A percentile compares a stretch with the other conserved stretches of the same genome.
Evolutionary conservation across 2,888 invertebrate genomes (phyloP).

Genomic region (Mechanitis messenoides): DNA sequence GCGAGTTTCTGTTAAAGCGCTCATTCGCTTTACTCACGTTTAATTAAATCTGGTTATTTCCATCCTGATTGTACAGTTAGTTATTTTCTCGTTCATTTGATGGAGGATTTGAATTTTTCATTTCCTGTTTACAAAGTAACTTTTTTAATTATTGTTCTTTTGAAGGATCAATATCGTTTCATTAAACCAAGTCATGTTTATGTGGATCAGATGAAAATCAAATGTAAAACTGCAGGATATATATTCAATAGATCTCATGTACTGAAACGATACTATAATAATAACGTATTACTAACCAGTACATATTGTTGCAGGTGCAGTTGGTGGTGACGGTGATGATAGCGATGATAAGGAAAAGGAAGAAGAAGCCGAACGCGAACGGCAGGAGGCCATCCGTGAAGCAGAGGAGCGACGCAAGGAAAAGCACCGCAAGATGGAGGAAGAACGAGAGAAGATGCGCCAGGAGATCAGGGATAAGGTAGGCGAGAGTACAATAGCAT

Average conservation of each 20-base stretch:
- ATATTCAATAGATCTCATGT: slow-evolving; percentile 12
- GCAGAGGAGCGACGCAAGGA: slow-evolving; percentile 99
- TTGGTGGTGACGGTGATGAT: slow-evolving; percentile 92
- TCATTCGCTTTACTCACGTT: background rate
- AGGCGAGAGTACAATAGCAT: slow-evolving; percentile 38
- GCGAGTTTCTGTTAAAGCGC: background rate
- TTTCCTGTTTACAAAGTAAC: background rate
- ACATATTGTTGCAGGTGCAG: slow-evolving; percentile 81
- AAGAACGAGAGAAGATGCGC: slow-evolving; percentile 98
- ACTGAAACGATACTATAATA: background rate
- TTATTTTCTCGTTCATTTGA: background rate
- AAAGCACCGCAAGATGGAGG: slow-evolving; percentile 99
- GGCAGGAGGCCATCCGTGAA: slow-evolving; percentile 97
- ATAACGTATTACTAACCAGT: background rate
- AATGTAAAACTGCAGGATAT: background rate
- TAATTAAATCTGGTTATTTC: slow-evolving; percentile 4
- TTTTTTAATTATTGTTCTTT: too few relatives aligned
- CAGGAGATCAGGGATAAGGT: slow-evolving; percentile 99
- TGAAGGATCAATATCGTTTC: too few relatives aligned
- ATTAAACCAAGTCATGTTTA: too few relatives aligned
- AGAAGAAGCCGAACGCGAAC: slow-evolving; percentile 98
- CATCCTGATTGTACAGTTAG: background rate
- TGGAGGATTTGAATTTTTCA: background rate
- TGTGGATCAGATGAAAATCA: too few relatives aligned
- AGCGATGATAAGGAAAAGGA: slow-evolving; percentile 98